Conservation (phyloP, 2,797 vertebrate species). For the Podargus strigoides region DNA sequence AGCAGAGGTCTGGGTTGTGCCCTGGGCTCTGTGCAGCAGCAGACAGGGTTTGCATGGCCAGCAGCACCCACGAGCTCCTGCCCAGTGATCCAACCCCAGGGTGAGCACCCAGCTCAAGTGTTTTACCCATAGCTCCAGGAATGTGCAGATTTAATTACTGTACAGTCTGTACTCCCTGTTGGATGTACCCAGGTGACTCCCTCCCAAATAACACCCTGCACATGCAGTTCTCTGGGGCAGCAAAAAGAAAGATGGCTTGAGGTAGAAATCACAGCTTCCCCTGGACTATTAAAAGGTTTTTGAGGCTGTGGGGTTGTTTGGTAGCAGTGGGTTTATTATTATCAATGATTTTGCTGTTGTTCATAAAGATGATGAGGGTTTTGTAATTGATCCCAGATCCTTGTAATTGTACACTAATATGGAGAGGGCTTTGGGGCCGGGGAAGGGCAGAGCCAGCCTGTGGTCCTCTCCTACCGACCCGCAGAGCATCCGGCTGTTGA, state of each 20-base stretch:
- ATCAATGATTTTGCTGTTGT: neutral
- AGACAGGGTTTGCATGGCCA: fast-evolving
- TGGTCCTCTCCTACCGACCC: neutral
- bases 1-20: neutral
- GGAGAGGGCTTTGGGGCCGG: neutral
- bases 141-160: neutral
- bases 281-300: neutral
- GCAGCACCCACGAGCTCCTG: neutral
- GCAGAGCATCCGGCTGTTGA: neutral
- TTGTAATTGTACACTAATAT: neutral
- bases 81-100: neutral
- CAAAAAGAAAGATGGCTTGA: fast-evolving
- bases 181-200: neutral
- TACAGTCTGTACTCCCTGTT: neutral
- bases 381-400: neutral
- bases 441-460: neutral
- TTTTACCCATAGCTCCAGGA: neutral
- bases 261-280: neutral
- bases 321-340: neutral
- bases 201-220: neutral
- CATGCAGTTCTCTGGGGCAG: fast-evolving
- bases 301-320: neutral
- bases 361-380: neutral
- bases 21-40: neutral
- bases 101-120: neutral